Base-by-base conservation (phyloP, 2,888 invertebrate species). In the Yponomeuta plumbellus region DNA sequence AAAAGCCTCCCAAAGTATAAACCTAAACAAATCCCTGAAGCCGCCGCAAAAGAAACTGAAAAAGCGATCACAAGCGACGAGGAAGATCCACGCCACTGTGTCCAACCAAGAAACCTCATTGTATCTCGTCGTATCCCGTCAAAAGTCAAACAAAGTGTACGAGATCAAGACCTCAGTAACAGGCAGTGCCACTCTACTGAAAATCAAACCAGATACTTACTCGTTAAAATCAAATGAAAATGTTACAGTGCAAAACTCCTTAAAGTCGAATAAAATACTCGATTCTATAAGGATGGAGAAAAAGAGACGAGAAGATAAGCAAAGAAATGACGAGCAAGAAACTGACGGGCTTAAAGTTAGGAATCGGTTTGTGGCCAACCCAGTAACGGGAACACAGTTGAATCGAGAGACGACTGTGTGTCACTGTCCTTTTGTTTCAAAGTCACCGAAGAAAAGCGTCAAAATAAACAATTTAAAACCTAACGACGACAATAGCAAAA, bases 81-180 rank as follows among this genome's bases (percentile, higher is more conserved):
- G 11, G 3, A 20, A 58, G 21, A 58, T 58, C 11, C 58, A 58
- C 21, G 2, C n/a, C 21, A 58, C 58, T 21, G n/a, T 22, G 3
- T 58, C 58, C 10, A 58, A 61, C 6, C 61, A 61, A 61, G 26
- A 61, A n/a, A 26, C 8, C n/a, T 26, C 61, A 26, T 3, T 84
- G 13, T 83, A 75, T 65, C 66, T 80, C 22, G 74, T 82, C 44
- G 77, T 81, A 21, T 75, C 79, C 0, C 80, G 82, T 3, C 73
- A 73, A 39, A 78, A 73, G 63, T 75, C 69, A 66, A 78, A 85
- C 56, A 83, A 81, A 68, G 71, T 83, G 65, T 82, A 82, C 69
- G 77, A 82, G 69, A 74, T 87, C 17, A 84, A 83, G 71, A 77
- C 81, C 1, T 77, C 81, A 2, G 80, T 77, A n/a, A 85, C 85